Percentiles rank a stretch among this genome's conserved stretches.
Conservation (phyloP, 2,797 vertebrate species). For the Sebastes nivosus region DNA sequence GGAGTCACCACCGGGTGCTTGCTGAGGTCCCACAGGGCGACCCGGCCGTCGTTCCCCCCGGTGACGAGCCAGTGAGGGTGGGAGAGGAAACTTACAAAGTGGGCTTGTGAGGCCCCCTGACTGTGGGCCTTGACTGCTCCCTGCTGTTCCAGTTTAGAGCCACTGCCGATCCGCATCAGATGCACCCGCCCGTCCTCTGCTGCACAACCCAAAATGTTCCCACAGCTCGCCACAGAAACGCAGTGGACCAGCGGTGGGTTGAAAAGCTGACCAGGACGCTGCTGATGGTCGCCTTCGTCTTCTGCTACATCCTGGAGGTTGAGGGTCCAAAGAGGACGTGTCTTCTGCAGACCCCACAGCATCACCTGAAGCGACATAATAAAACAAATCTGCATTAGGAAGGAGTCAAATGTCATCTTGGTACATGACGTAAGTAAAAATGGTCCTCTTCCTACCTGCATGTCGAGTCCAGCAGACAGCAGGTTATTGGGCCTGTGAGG, state of each 20-base stretch:
- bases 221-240: constrained; percentile 88
- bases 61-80: constrained; percentile 88
- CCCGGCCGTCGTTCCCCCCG: constrained; percentile 91
- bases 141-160: constrained; percentile 86
- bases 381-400: neutral
- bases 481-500: constrained; percentile 92
- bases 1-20: constrained; percentile 71
- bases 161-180: constrained; percentile 86
- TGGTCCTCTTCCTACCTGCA: constrained; percentile 86
- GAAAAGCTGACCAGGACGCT: constrained; percentile 87
- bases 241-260: constrained; percentile 95
- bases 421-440: neutral
- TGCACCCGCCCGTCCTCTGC: constrained; percentile 92
- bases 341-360: constrained; percentile 95
- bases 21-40: constrained; percentile 91
- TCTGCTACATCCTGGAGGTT: constrained; percentile 87
- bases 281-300: constrained; percentile 73
- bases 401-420: neutral
- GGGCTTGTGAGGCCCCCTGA: constrained; percentile 91
- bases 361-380: constrained; percentile 83
- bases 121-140: constrained; percentile 87
- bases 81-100: constrained; percentile 85
- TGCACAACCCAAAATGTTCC: constrained; percentile 89
- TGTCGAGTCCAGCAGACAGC: constrained; percentile 94
- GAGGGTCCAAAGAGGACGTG: constrained; percentile 89